A percentile compares a stretch with the other conserved stretches of the same genome.
These are phyloP conservation scores for Phocoena phocoena DNA, from an alignment of 2,113 vertebrate genomes.

Conservation along the genomic window DNA sequence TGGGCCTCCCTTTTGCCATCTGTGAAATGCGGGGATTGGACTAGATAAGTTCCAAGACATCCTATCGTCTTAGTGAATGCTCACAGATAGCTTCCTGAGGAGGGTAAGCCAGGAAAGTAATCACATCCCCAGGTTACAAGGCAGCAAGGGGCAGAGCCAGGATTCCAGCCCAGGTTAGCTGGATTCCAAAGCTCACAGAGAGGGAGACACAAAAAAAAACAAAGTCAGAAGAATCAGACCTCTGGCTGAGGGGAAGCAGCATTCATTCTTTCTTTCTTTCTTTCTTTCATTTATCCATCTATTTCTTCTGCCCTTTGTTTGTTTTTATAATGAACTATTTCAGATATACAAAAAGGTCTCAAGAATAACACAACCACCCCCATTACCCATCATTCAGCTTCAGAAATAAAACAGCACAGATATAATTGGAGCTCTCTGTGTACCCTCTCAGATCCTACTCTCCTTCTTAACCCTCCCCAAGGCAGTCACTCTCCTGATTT, in stretches of 20 bases:
- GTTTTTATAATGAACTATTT: constrained; percentile 46
- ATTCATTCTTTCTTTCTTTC: background rate
- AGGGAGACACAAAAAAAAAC: background rate
- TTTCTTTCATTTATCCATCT: background rate
- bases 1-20: background rate
- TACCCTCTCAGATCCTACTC: background rate
- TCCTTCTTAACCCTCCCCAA: background rate
- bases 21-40: background rate
- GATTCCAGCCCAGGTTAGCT: background rate
- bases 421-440: background rate
- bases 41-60: background rate
- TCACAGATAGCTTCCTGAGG: background rate
- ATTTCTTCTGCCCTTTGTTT: background rate
- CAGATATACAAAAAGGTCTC: background rate
- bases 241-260: background rate
- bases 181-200: background rate
- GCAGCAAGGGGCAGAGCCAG: background rate
- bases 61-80: background rate
- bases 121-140: background rate
- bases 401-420: background rate
- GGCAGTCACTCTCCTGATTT: background rate
- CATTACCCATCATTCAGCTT: background rate
- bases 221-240: background rate
- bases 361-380: background rate
- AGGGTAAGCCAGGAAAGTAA: background rate